phyloP scores from a whole-genome alignment of 2,113 vertebrate species.

The Petrocephalus microphthalmus region DNA sequence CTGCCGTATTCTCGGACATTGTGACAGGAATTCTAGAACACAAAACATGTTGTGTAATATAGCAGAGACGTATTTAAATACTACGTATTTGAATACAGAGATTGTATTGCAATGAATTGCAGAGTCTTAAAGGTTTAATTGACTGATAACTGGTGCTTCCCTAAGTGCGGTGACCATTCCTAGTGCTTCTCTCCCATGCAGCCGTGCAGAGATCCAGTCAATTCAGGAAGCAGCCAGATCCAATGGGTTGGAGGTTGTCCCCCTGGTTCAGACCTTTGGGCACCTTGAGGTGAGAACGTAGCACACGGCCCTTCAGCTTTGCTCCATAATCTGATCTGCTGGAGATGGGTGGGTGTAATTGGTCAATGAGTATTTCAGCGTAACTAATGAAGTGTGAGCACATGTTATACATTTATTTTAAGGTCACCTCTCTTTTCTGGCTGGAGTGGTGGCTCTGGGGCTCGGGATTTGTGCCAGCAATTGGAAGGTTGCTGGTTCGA shows the following conservation, averaged over 20 bases:
- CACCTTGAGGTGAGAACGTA: constrained; percentile 84
- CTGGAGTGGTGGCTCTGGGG: too few species aligned
- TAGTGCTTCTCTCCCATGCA: constrained; percentile 39
- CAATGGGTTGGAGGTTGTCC: constrained; percentile 75
- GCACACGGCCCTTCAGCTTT: not conserved
- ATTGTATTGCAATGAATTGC: not conserved
- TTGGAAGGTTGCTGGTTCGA: too few species aligned
- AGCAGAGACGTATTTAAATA: not conserved
- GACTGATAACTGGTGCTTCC: not conserved
- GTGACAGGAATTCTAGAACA: not conserved
- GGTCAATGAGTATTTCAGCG: not conserved
- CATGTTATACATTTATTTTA: not conserved
- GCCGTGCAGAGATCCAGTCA: constrained; percentile 65
- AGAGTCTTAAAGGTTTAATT: not conserved
- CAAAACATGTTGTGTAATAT: not conserved
- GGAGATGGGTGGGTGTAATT: not conserved
- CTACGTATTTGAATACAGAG: not conserved
- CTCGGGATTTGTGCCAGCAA: too few species aligned
- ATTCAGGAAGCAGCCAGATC: constrained; percentile 66
- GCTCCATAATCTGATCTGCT: not conserved
- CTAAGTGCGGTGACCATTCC: not conserved
- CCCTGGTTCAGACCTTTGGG: constrained; percentile 88
- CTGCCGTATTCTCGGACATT: not conserved
- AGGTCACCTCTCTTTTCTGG: not conserved
- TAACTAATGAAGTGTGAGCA: not conserved